Base-by-base conservation (phyloP, 92 coral and sea anemone species). In the Paragorgia papillata region DNA sequence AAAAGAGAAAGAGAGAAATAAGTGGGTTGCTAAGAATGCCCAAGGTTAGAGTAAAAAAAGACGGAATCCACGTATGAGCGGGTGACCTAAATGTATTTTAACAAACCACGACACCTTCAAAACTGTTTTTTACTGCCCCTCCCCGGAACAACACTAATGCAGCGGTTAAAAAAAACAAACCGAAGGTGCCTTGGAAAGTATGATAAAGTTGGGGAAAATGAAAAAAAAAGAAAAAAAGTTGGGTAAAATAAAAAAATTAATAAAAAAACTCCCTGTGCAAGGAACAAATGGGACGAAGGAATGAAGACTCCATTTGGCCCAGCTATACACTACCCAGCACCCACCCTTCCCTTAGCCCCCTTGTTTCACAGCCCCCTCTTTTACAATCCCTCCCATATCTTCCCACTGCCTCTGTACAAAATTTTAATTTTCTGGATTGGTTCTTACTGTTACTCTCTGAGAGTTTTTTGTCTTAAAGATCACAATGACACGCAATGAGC, bases 391-490 rank as follows among this genome's bases (percentile, higher is more conserved):
- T 19, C 57, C 34, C 75, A 68, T 35, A 44, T 40, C 50, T 40
- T 68, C 33, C 75, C 58, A 44, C 59, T 39, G 25, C 75, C 14
- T 46, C n/a, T 46, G 53, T 26, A 68, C 59, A 44, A 68, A 40
- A 28, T 9, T 32, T 49, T 27, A 68, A 68, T 44, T 68, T 58
- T 22, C 26, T 44, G 75, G 75, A 68, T 68, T 44, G 50, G 30
- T 54, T 33, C 75, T 68, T 68, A 68, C 75, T 68, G 75, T 68
- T 68, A 54, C 75, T 68, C 75, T 68, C 75, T 48, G 75, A 68
- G 75, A 44, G 48, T 68, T 44, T 68, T 68, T 68, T 68, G 75
- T 48, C 75, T 68, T 68, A 68, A 68, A 44, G 37, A 68, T 68
- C 75, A 68, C 75, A 68, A 68, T 68, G 75, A 68, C 75, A 37